Evolutionary conservation across 2,113 vertebrate species (phyloP).

Genomic region (Ceyx melanurus): DNA sequence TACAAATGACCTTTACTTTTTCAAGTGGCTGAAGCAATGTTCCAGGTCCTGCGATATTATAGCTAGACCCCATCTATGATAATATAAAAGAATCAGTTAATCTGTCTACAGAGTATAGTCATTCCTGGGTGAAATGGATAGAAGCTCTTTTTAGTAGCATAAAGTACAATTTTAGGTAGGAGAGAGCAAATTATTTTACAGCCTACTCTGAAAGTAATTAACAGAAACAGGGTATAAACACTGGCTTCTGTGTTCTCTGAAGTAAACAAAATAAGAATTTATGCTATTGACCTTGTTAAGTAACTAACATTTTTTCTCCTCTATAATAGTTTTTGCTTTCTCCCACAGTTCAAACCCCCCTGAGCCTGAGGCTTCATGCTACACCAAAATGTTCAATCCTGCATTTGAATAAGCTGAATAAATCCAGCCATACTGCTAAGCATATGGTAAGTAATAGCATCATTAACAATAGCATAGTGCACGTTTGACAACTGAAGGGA

Average conservation of each 20-base stretch:
- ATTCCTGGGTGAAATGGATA: not conserved
- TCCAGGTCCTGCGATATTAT: not conserved
- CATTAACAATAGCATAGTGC: slow-evolving; percentile 61
- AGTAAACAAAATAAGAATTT: slow-evolving; percentile 51
- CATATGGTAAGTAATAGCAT: slow-evolving; percentile 67
- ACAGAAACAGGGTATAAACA: slow-evolving; percentile 27
- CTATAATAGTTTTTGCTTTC: slow-evolving; percentile 30
- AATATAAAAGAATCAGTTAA: not conserved
- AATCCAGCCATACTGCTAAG: slow-evolving; percentile 59
- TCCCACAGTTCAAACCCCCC: not conserved
- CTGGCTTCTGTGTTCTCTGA: not conserved
- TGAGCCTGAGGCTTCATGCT: not conserved
- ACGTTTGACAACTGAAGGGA: slow-evolving; percentile 54
- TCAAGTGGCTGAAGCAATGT: not conserved
- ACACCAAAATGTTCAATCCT: not conserved
- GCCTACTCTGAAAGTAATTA: slow-evolving; percentile 33
- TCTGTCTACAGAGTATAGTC: not conserved
- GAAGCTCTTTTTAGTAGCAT: slow-evolving; percentile 2
- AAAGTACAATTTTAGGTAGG: not conserved
- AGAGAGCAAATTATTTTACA: slow-evolving; percentile 1
- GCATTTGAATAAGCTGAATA: slow-evolving; percentile 45
- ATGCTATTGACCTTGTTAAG: slow-evolving; percentile 52
- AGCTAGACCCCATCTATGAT: not conserved
- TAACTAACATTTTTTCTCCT: slow-evolving; percentile 45
- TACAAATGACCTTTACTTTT: slow-evolving; percentile 15